A percentile compares a stretch with the other conserved stretches of the same genome.
These are phyloP conservation scores for Dreissena polymorpha DNA, from an alignment of 1,140 invertebrate species.

Conservation along the genomic window DNA sequence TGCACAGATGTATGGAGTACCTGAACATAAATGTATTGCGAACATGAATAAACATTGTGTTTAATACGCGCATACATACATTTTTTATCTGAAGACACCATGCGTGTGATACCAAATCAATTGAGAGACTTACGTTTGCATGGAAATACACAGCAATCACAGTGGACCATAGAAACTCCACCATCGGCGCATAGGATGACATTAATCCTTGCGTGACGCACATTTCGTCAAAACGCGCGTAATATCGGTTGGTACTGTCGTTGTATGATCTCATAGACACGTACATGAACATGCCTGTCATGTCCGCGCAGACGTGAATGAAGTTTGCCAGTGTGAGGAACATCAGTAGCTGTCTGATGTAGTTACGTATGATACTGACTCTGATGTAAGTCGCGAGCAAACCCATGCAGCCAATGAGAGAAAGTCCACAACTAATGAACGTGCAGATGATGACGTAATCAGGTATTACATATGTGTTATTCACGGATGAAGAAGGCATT, in stretches of 20 bases:
- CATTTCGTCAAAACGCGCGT: background rate
- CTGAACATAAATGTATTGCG: background rate
- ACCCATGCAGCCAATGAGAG: background rate
- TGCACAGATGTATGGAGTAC: background rate
- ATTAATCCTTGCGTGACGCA: background rate
- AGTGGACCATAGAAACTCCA: background rate
- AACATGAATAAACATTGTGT: background rate
- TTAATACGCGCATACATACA: background rate
- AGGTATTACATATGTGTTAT: background rate
- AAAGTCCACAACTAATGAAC: background rate
- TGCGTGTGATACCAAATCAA: background rate
- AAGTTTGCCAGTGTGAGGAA: background rate
- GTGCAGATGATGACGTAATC: background rate
- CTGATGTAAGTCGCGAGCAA: background rate
- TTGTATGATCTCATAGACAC: background rate
- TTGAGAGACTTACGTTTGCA: background rate
- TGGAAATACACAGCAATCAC: background rate
- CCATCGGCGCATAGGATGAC: background rate
- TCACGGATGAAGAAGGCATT: no score
- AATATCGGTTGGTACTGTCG: background rate
- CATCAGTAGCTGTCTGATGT: background rate
- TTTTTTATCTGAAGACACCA: background rate
- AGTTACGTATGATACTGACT: background rate
- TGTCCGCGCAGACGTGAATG: background rate
- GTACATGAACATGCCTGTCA: background rate